phyloP scores from a whole-genome alignment of 2,797 vertebrate genomes.

The Clamator glandarius region DNA sequence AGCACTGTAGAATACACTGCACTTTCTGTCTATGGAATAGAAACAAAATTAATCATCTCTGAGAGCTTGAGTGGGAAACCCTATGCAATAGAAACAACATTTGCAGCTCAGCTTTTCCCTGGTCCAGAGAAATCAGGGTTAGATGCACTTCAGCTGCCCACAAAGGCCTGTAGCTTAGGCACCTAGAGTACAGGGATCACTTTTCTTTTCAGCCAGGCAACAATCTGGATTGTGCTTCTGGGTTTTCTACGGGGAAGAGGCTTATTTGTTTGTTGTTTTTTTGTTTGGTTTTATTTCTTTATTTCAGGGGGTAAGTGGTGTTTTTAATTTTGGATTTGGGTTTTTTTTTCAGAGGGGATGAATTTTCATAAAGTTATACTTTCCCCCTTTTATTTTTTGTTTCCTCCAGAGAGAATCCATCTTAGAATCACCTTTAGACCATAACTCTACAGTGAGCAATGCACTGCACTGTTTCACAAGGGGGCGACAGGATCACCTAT shows the following conservation, averaged over 20 bases:
- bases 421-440: background rate
- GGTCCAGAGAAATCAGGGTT: background rate
- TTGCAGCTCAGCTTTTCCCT: background rate
- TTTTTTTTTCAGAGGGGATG: no score
- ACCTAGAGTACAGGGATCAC: background rate
- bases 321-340: no score
- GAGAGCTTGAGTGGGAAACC: background rate
- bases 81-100: background rate
- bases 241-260: fast-evolving
- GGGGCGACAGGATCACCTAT: background rate
- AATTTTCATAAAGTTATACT: background rate
- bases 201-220: background rate
- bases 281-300: background rate
- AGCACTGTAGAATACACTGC: conserved; percentile 74
- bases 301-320: no score
- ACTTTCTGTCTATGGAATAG: conserved; percentile 65
- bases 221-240: background rate
- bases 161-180: background rate
- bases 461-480: background rate
- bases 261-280: background rate
- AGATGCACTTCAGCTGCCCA: background rate
- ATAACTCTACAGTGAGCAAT: background rate
- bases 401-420: background rate
- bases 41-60: background rate
- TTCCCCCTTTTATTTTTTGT: background rate